These are phyloP conservation scores for Silurus lanzhouensis DNA, from an alignment of 2,797 vertebrate species.

Conservation along the genomic window DNA sequence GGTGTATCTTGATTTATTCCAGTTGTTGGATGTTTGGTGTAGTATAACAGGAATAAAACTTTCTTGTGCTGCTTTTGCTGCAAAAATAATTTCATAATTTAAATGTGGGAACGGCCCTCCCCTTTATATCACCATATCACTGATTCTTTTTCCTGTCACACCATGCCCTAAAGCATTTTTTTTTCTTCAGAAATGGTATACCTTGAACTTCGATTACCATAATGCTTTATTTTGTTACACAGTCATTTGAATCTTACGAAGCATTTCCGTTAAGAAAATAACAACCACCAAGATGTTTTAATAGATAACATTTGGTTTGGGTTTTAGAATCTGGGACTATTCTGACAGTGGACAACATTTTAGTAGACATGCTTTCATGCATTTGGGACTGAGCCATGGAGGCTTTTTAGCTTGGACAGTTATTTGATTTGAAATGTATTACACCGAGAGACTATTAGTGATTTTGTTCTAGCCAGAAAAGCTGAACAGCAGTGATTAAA, in stretches of 20 bases:
- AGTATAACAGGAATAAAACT: not conserved
- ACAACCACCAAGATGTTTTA: not conserved
- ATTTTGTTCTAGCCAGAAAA: not conserved
- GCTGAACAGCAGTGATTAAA: not conserved
- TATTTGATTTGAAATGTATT: constrained; percentile 23
- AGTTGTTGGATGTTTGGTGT: not conserved
- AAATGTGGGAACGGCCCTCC: not conserved
- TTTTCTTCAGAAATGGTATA: not conserved
- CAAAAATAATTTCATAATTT: not conserved
- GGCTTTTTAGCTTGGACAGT: constrained; percentile 9
- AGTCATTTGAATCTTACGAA: not conserved
- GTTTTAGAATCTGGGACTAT: not conserved
- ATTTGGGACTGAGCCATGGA: not conserved
- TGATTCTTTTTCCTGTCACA: not conserved
- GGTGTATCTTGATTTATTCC: not conserved
- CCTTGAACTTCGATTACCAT: not conserved
- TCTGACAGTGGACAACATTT: not conserved
- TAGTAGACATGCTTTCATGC: not conserved
- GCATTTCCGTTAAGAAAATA: not conserved
- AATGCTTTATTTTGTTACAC: too few species aligned
- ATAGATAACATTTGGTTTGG: not conserved
- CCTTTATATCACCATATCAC: not conserved
- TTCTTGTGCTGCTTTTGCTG: not conserved
- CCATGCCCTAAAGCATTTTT: not conserved
- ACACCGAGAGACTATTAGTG: not conserved